Base-by-base conservation (phyloP, 2,888 invertebrate genomes). In the Callosobruchus maculatus region DNA sequence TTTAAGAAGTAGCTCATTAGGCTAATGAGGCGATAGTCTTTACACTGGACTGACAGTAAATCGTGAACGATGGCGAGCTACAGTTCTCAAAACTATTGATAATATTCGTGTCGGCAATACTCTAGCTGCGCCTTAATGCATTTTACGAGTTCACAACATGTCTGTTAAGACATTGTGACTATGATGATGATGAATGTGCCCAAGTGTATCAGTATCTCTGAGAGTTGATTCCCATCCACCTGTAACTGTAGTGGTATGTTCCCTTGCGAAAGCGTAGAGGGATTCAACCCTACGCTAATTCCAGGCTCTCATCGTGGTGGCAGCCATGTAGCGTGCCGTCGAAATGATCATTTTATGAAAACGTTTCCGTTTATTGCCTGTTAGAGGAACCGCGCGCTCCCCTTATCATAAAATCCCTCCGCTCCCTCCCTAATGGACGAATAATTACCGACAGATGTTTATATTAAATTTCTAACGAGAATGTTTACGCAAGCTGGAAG, bases 311-410 rank as follows among this genome's bases (percentile, higher is more conserved):
- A 18, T 13, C 26, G 26, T 4, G 26, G 26, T 26, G 26, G 26
- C 7, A n/a, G n/a, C n/a, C n/a, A n/a, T n/a, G n/a, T n/a, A n/a
- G n/a, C n/a, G 26, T 26, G 26, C 3, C 26, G 26, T 26, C 49
- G 13, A 18, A 76, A 78, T 84, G 82, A 84, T 84, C 83, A 83
- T 85, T 84, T 83, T 78, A 81, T 81, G 79, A 81, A 78, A 78
- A 79, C 81, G 80, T 81, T 81, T 81, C 82, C 82, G 81, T 84
- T 84, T 85, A 84, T 83, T 82, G 84, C 84, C 84, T 84, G 84
- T 84, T 85, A 84, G 83, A 82, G 81, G 81, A 76, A 82, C 82
- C 49, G 49, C 49, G 4, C n/a, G n/a, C n/a, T n/a, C n/a, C 18
- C 13, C 9, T 5, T 49, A 18, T 49, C 7, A 49, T 49, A 49